A percentile compares a stretch with the other conserved stretches of the same genome.
Evolutionary conservation across 1,140 invertebrate genomes (phyloP).

Genomic region (Neodiprion lecontei): DNA sequence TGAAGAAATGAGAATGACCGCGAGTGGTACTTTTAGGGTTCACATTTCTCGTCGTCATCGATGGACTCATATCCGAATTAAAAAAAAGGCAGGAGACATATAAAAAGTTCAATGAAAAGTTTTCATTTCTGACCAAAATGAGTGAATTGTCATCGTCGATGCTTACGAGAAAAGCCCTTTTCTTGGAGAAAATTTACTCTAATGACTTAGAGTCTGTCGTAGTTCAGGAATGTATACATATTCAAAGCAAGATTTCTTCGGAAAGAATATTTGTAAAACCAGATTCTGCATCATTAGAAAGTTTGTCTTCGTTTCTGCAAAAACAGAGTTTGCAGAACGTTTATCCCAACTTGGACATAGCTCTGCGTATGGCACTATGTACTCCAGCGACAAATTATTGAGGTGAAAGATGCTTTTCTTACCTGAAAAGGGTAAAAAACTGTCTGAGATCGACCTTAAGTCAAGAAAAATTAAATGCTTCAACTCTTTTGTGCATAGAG

Average conservation of each 20-base stretch:
- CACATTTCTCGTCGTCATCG: constrained; percentile 27
- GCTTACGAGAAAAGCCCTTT: constrained; percentile 24
- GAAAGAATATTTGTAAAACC: constrained; percentile 28
- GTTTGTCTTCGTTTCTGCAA: constrained; percentile 20
- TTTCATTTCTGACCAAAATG: constrained; percentile 21
- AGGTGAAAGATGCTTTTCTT: constrained; percentile 35
- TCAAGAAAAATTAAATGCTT: constrained; percentile 30
- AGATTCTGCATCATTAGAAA: constrained; percentile 28
- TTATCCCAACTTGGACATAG: constrained; percentile 30
- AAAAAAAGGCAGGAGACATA: constrained; percentile 21
- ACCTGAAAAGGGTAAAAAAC: constrained; percentile 30
- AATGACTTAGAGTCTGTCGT: constrained; percentile 29
- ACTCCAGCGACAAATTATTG: constrained; percentile 35
- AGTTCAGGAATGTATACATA: constrained; percentile 28
- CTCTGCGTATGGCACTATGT: constrained; percentile 21
- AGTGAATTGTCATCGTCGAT: constrained; percentile 24
- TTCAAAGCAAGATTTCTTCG: constrained; percentile 26
- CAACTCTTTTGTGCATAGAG: constrained; percentile 30
- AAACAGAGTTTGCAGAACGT: constrained; percentile 21
- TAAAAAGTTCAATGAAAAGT: constrained; percentile 17
- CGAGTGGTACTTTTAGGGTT: constrained; percentile 26
- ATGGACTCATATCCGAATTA: constrained; percentile 28
- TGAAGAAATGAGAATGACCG: constrained; percentile 19
- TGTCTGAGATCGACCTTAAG: constrained; percentile 29
- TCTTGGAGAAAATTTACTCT: constrained; percentile 24